Evolutionary conservation across 23 tunicate genomes (phyloP), one percentile per base, ranked within the genome.

Genomic region (Clavelina lepadiformis): DNA sequence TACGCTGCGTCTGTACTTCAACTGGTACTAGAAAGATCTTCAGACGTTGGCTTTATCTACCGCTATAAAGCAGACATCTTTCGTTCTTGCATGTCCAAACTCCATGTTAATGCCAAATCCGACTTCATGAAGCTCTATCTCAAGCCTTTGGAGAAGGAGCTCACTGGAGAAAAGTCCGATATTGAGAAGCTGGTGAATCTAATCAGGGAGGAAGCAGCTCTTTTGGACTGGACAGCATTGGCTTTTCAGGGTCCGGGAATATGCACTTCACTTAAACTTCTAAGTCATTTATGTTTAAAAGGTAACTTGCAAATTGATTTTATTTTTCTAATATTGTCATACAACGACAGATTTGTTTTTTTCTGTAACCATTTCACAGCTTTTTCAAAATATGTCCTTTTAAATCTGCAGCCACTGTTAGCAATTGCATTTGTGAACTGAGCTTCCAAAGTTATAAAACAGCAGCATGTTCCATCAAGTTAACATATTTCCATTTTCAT

Each of bases 191-290:
- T 87, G 33, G 23, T 56, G 38, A 46, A 44, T 18, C 30, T 72
- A n/a, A 55, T 61, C 45, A 82, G 73, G 35, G 44, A 36, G 13
- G 58, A 71, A 44, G 34, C 61, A 38, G 33, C 76, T 4, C 49
- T 58, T 21, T 49, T 84, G 68, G 93, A 84, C 44, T 84, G 93
- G 93, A 67, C 67, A 25, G 55, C 85, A 22, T 37, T 86, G 70
- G 66, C 64, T 35, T 66, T 53, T 5, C 65, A 46, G 41, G 95
- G 95, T 1, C 87, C 96, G 11, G 86, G 72, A 44, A 33, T 87
- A 1, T 80, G 82, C 61, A 73, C 71, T 6, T 72, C 86, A 5
- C 76, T 87, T 32, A 70, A 82, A 28, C 18, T 79, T 45, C 49
- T 87, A 31, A 74, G 96, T 61, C 79, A 69, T 46, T 21, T 56